Conservation (phyloP, 2,888 invertebrate genomes). For the Heliconius aoede region DNA sequence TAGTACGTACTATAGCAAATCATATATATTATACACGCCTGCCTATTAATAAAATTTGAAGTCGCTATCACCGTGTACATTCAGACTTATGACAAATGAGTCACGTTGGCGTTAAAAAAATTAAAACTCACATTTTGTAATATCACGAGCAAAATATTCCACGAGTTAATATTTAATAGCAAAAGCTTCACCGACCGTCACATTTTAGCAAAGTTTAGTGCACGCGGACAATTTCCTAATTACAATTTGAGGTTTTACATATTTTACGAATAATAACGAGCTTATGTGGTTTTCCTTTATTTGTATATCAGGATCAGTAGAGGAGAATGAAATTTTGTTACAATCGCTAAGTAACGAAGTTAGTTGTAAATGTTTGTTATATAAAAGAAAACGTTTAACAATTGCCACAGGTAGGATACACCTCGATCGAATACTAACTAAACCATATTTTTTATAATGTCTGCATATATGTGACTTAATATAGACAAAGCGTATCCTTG, state of each 20-base stretch:
- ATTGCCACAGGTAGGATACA: too few species aligned
- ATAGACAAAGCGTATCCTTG: too few species aligned
- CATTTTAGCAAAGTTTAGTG: slow-evolving; percentile 24
- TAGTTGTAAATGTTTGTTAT: neutral
- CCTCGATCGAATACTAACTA: too few species aligned
- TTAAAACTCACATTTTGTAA: slow-evolving; percentile 1
- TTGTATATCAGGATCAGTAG: slow-evolving; percentile 7
- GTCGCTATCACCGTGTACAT: neutral
- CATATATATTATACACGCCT: neutral
- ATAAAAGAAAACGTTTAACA: neutral
- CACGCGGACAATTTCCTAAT: slow-evolving; percentile 27
- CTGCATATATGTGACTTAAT: too few species aligned
- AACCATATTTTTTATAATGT: too few species aligned
- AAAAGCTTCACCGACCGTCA: neutral
- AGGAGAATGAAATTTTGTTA: neutral
- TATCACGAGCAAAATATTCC: neutral
- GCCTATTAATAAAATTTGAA: neutral
- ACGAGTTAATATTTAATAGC: neutral
- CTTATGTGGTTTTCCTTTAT: slow-evolving; percentile 51
- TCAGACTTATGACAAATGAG: neutral
- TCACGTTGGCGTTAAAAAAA: neutral
- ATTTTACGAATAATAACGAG: slow-evolving; percentile 60
- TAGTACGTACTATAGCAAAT: too few species aligned
- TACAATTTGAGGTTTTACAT: slow-evolving; percentile 25
- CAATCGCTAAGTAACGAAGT: neutral